phyloP scores from a whole-genome alignment of 1,140 invertebrate species.

The Lepidurus apus region DNA sequence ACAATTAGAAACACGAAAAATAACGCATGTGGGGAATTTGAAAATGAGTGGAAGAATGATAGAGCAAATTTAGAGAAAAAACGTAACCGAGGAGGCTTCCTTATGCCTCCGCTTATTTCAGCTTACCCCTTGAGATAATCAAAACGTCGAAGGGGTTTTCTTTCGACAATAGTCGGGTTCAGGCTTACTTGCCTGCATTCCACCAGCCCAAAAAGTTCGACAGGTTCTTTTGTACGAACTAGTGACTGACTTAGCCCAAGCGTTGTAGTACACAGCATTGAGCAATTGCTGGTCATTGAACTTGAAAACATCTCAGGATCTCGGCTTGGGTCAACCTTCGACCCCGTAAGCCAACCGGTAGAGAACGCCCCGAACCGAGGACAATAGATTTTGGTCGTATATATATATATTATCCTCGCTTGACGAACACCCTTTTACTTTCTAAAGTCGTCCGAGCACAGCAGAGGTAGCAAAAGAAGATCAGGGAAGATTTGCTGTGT shows the following conservation, averaged over 20 bases:
- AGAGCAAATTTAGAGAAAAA: too few species aligned
- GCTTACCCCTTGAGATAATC: too few species aligned
- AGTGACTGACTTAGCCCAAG: neutral
- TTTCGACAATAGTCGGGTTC: too few species aligned
- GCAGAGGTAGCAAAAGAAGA: neutral
- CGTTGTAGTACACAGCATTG: neutral
- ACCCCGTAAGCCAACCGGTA: neutral
- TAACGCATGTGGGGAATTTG: too few species aligned
- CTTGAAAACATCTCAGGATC: neutral
- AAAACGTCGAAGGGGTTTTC: too few species aligned
- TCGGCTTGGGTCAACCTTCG: neutral
- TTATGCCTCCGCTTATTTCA: too few species aligned
- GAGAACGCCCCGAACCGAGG: neutral
- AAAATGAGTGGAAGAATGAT: too few species aligned
- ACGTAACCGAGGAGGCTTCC: too few species aligned
- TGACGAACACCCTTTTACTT: too few species aligned
- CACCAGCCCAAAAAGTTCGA: neutral
- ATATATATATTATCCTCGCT: neutral
- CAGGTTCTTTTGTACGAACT: neutral
- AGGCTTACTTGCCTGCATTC: too few species aligned
- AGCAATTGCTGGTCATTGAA: neutral
- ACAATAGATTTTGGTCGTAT: neutral
- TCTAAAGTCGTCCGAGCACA: neutral
- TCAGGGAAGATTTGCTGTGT: neutral
- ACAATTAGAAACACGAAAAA: too few species aligned